Base-by-base conservation (phyloP, 2,797 vertebrate genomes). In the Crenuchus spilurus region DNA sequence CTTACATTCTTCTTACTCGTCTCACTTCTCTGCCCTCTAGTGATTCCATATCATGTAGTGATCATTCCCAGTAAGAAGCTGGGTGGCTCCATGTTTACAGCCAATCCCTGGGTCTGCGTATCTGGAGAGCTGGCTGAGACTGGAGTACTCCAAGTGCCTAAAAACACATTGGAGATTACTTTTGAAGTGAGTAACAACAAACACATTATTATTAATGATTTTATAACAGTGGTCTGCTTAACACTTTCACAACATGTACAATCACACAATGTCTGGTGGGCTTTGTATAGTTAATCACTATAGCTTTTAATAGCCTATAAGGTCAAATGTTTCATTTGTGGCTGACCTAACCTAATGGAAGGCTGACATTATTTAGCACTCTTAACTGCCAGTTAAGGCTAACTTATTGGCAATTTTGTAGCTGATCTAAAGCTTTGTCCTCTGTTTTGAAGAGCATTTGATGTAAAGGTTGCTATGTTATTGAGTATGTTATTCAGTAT, bases 41-140 rank as follows among this genome's bases (percentile, higher is more conserved):
- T 98, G 95, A 99, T 99, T 83, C 97, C 97, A 0, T 99, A 99
- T 85, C 97, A 99, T 63, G 96, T 98, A 86, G 88, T 99, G 82
- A 95, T 97, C 41, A 90, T 97, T 84, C 92, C 97, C 37, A 98
- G 98, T 90, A 99, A 98, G 93, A 99, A 98, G 81, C 91, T 99
- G 0, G 95, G 96, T 1, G 98, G 97, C 74, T 99, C 98, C 76
- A 98, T 99, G 97, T 99, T 99, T 86, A 99, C 98, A 8, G 96
- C 98, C 77, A 99, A 99, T 84, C 97, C 97, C 20, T 99, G 98
- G 98, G 96, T 99, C 75, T 99, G 98, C 83, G 96, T 99, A 68
- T 97, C 97, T 0, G 98, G 98, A 76, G 98, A 99, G 74, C 86
- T 99, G 79, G 94, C 97, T 10, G 98, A 99, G 86, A 99, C 98